Percentiles rank a stretch among this genome's conserved stretches.
Conservation (phyloP, 1,140 invertebrate species). For the Drosophila setifemur region DNA sequence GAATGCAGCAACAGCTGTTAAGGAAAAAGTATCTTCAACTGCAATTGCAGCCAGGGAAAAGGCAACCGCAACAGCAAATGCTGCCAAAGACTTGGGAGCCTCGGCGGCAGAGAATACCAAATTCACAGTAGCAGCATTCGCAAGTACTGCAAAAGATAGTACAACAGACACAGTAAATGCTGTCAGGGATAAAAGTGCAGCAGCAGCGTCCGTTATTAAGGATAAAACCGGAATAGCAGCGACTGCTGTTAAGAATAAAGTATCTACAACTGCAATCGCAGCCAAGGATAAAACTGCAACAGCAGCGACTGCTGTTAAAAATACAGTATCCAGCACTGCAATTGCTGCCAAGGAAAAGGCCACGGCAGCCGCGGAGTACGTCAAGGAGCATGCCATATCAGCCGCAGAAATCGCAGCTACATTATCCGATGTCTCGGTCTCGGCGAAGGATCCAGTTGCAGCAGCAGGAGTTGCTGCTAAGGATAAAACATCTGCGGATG, state of each 20-base stretch:
- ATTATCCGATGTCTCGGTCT: too few relatives aligned
- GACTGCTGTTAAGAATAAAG: neutral
- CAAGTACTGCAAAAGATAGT: neutral
- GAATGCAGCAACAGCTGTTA: neutral
- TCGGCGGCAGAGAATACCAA: too few relatives aligned
- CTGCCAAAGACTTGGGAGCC: too few relatives aligned
- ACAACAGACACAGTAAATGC: neutral
- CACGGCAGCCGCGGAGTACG: neutral
- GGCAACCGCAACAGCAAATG: neutral
- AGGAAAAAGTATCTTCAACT: too few relatives aligned
- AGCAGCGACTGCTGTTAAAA: neutral
- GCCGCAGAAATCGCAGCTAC: neutral
- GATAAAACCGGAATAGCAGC: conserved; percentile 1
- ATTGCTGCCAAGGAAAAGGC: neutral
- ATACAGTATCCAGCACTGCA: neutral
- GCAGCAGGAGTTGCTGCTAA: neutral
- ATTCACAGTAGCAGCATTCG: too few relatives aligned
- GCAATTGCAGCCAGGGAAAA: too few relatives aligned
- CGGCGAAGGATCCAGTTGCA: neutral
- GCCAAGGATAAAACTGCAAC: neutral
- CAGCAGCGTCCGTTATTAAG: neutral
- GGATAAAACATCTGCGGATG: neutral
- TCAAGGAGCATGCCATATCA: neutral
- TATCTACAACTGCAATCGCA: neutral
- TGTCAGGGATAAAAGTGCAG: neutral